Conservation (phyloP, 2,113 vertebrate genomes). For the Strigops habroptila region DNA sequence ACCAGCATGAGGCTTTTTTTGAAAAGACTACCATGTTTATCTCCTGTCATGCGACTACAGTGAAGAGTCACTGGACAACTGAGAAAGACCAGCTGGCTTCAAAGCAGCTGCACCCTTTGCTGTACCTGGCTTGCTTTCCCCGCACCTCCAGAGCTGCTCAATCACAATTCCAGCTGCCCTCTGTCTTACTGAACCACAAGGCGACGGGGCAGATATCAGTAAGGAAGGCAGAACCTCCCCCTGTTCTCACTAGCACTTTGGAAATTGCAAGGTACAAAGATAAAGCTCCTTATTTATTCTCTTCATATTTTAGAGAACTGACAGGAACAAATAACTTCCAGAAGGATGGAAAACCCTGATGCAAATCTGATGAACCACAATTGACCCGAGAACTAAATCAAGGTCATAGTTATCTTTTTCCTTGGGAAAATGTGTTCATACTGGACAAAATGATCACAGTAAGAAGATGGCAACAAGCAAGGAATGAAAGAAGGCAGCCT, state of each 20-base stretch:
- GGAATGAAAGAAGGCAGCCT: neutral
- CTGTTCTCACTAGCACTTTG: neutral
- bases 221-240: neutral
- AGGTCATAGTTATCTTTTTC: neutral
- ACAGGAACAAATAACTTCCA: neutral
- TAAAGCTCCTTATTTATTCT: neutral
- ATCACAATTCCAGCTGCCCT: neutral
- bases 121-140: neutral
- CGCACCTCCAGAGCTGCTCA: neutral
- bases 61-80: neutral
- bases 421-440: neutral
- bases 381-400: neutral
- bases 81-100: neutral
- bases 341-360: neutral
- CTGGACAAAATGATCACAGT: neutral
- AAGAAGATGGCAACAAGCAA: neutral
- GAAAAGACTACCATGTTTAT: neutral
- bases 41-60: neutral
- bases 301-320: neutral
- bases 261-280: neutral
- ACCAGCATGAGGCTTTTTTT: neutral
- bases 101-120: neutral
- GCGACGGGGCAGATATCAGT: neutral
- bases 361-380: neutral
- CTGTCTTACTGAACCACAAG: neutral